These are phyloP conservation scores for Rhodeus uyekii DNA, from an alignment of 2,797 vertebrate genomes.

Conservation along the genomic window DNA sequence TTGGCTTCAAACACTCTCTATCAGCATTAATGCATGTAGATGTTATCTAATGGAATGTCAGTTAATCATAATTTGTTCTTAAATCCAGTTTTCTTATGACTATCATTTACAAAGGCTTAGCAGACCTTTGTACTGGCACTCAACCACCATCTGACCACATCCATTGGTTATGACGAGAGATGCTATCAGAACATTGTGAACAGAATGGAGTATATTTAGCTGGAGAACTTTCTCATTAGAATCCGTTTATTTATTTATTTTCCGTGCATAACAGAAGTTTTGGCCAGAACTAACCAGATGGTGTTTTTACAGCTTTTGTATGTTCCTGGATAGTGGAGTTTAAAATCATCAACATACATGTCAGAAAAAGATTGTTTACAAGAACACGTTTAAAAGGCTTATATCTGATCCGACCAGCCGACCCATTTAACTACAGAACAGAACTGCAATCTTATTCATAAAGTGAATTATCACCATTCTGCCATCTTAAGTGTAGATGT, in stretches of 20 bases:
- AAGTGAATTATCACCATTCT: neutral
- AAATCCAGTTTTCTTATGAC: neutral
- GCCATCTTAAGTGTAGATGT: neutral
- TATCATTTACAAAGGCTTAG: neutral
- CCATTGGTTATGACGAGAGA: neutral
- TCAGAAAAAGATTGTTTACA: neutral
- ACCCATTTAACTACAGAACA: neutral
- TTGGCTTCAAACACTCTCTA: constrained; percentile 2
- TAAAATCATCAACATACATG: neutral
- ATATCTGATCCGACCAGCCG: too few species aligned
- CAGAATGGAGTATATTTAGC: neutral
- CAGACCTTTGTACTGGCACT: neutral
- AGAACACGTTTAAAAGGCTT: too few species aligned
- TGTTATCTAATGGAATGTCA: neutral
- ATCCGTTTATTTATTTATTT: too few species aligned
- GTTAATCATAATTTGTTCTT: constrained; percentile 12
- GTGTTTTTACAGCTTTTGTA: neutral
- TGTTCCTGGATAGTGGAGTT: neutral
- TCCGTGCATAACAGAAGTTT: neutral
- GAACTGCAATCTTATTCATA: neutral
- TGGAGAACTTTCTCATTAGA: neutral
- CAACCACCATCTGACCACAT: neutral
- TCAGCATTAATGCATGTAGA: constrained; percentile 15
- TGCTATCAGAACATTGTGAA: neutral
- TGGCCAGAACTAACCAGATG: neutral